Evolutionary conservation across 1,140 invertebrate genomes (phyloP).

Genomic region (Caerostris darwini): DNA sequence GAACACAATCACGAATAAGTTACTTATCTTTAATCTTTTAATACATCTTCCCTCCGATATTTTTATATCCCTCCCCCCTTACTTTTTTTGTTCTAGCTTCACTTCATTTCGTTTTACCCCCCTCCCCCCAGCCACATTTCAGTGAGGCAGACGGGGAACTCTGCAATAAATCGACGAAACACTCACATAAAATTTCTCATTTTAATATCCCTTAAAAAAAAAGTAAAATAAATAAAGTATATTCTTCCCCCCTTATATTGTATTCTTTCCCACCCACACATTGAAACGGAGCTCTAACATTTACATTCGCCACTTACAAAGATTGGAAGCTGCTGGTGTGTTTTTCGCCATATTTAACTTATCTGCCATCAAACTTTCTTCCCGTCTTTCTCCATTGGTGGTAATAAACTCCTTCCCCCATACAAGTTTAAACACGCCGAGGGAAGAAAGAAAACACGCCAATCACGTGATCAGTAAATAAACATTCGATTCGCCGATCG

Average conservation of each 20-base stretch:
- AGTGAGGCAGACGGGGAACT: not conserved
- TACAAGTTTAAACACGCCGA: slow-evolving; percentile 50
- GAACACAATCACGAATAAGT: not conserved
- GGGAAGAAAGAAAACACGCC: slow-evolving; percentile 37
- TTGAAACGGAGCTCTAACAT: slow-evolving; percentile 11
- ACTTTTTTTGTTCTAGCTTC: not conserved
- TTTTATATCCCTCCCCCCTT: not conserved
- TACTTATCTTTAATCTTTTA: slow-evolving; percentile 54
- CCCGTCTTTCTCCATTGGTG: slow-evolving; percentile 18
- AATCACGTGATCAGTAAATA: slow-evolving; percentile 48
- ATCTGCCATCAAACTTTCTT: slow-evolving; percentile 45
- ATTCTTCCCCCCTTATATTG: not conserved
- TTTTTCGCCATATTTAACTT: slow-evolving; percentile 71
- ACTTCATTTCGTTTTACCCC: slow-evolving; percentile 50
- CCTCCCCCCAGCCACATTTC: not conserved
- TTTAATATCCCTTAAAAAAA: slow-evolving; percentile 54
- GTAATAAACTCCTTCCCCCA: slow-evolving; percentile 57
- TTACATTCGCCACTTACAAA: slow-evolving; percentile 70
- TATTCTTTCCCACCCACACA: not conserved
- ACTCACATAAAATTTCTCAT: slow-evolving; percentile 67
- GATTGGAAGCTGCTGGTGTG: slow-evolving; percentile 38
- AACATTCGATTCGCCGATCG: slow-evolving; percentile 35
- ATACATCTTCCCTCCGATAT: not conserved
- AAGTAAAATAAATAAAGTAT: not conserved
- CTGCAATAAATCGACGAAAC: slow-evolving; percentile 63